These are phyloP conservation scores for Istiophorus platypterus DNA, from an alignment of 2,113 vertebrate species.

Conservation along the genomic window DNA sequence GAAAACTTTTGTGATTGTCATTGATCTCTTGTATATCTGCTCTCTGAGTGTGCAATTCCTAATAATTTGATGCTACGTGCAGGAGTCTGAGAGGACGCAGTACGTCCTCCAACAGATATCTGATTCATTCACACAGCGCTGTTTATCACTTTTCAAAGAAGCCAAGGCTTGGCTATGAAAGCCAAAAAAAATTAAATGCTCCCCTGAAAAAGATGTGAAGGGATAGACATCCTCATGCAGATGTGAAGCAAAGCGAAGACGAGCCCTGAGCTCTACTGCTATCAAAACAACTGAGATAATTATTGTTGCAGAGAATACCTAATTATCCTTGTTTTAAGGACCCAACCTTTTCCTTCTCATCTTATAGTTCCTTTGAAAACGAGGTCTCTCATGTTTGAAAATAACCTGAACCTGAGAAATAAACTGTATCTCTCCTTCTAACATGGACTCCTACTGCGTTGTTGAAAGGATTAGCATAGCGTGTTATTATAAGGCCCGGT, in stretches of 20 bases:
- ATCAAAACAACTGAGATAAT: constrained; percentile 65
- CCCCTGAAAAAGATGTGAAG: constrained; percentile 24
- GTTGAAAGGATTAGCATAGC: constrained; percentile 63
- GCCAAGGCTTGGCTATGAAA: constrained; percentile 5
- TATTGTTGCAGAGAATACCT: constrained; percentile 59
- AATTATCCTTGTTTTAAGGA: constrained; percentile 66
- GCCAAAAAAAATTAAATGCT: constrained; percentile 31
- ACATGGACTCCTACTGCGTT: constrained; percentile 63
- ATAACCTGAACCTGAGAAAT: constrained; percentile 67
- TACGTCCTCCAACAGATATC: constrained; percentile 28
- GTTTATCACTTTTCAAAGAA: constrained; percentile 39
- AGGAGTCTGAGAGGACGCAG: constrained; percentile 20
- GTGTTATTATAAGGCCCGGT: constrained; percentile 51
- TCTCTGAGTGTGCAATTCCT: background rate
- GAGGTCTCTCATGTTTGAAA: constrained; percentile 67
- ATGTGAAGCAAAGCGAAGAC: constrained; percentile 46
- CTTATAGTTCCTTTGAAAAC: constrained; percentile 65
- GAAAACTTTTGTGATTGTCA: constrained; percentile 13
- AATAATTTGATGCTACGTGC: constrained; percentile 24
- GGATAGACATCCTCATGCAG: constrained; percentile 25
- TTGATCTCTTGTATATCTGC: constrained; percentile 21
- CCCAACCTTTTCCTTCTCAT: constrained; percentile 46
- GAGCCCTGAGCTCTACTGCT: constrained; percentile 43
- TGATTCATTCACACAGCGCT: constrained; percentile 50
- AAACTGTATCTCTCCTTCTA: constrained; percentile 40